Conservation (phyloP, 1,140 invertebrate genomes). For the Helicorthomorpha holstii region DNA sequence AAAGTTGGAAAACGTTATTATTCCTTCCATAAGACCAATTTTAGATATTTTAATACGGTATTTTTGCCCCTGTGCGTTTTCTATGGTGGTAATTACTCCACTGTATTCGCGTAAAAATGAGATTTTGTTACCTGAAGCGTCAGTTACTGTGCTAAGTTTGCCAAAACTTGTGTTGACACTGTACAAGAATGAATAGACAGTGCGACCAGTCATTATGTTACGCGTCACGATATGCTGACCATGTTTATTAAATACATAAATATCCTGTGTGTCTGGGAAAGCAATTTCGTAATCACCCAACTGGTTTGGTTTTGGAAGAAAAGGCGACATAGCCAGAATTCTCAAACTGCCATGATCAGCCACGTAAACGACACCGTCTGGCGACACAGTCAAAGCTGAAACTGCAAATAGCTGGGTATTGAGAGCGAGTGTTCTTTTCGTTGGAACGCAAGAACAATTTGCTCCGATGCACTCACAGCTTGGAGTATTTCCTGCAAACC, state of each 20-base stretch:
- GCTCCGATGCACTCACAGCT: constrained; percentile 28
- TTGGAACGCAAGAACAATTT: constrained; percentile 25
- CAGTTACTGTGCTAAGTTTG: constrained; percentile 77
- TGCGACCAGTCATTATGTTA: constrained; percentile 78
- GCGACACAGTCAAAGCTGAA: constrained; percentile 79
- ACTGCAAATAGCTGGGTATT: constrained; percentile 80
- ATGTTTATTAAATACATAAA: constrained; percentile 75
- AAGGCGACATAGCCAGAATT: constrained; percentile 74
- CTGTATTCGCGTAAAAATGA: constrained; percentile 75
- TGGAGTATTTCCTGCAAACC: constrained; percentile 29
- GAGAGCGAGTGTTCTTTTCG: constrained; percentile 53
- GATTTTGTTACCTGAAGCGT: constrained; percentile 83
- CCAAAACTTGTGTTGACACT: constrained; percentile 93
- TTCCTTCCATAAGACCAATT: constrained; percentile 63
- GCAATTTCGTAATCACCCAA: constrained; percentile 80
- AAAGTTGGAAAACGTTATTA: constrained; percentile 20
- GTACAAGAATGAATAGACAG: constrained; percentile 85
- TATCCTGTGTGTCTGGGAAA: constrained; percentile 76
- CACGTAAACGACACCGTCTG: constrained; percentile 81
- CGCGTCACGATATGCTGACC: constrained; percentile 88
- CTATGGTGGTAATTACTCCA: constrained; percentile 57
- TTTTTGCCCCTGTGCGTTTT: constrained; percentile 84
- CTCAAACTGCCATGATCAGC: constrained; percentile 80
- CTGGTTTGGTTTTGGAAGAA: constrained; percentile 70
- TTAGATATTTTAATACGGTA: constrained; percentile 73